These are phyloP conservation scores for Callocephalon fimbriatum DNA, from an alignment of 2,113 vertebrate species.

Conservation along the genomic window DNA sequence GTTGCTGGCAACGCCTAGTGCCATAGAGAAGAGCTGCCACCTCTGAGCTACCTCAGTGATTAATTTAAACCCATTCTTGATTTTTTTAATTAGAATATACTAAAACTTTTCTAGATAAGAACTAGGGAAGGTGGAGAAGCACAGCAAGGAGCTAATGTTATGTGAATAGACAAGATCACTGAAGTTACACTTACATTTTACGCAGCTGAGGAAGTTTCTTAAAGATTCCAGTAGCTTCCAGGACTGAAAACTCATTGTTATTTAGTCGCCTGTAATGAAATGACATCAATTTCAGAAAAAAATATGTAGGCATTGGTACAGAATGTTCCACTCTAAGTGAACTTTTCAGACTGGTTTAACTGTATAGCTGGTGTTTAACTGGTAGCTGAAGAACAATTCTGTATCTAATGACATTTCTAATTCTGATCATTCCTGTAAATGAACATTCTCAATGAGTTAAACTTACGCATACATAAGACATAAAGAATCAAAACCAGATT, in stretches of 20 bases:
- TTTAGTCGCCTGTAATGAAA: conserved; percentile 88
- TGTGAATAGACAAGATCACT: background rate
- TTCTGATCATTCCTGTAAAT: background rate
- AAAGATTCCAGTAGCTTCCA: conserved; percentile 97
- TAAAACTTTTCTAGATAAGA: background rate
- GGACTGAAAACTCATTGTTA: conserved; percentile 96
- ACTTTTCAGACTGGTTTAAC: background rate
- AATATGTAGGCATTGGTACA: background rate
- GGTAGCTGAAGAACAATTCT: background rate
- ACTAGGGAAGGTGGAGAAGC: conserved; percentile 2
- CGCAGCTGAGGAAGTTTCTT: conserved; percentile 96
- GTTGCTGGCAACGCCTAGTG: background rate
- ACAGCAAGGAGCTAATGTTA: background rate
- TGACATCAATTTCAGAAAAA: background rate
- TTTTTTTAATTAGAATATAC: background rate
- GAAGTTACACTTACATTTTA: conserved; percentile 90
- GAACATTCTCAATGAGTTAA: background rate
- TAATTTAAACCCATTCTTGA: background rate
- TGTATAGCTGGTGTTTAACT: background rate
- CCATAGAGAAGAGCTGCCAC: background rate
- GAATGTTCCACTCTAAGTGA: background rate
- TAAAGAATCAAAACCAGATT: background rate
- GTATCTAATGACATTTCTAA: background rate
- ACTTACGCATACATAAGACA: background rate
- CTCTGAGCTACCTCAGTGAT: background rate